A percentile compares a stretch with the other conserved stretches of the same genome.
These are phyloP conservation scores for Prionailurus viverrinus DNA, from an alignment of 2,113 vertebrate genomes.

Conservation along the genomic window DNA sequence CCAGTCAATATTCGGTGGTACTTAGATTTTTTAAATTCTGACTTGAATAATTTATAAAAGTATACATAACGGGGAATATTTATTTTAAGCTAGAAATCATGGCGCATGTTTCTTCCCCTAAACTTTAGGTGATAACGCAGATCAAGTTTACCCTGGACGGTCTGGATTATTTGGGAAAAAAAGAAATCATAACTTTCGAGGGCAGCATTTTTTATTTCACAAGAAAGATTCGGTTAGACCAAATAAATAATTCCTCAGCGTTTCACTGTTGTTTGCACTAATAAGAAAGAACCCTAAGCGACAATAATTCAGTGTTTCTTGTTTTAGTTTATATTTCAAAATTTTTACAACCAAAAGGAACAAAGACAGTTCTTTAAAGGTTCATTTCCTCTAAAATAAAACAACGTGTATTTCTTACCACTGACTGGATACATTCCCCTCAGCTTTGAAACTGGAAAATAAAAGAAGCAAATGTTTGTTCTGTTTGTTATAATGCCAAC, in stretches of 20 bases:
- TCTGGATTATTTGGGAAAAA: neutral
- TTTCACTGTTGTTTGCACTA: neutral
- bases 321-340: slow-evolving; percentile 63
- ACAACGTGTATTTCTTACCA: neutral
- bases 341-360: slow-evolving; percentile 53
- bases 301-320: slow-evolving; percentile 54
- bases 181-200: neutral
- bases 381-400: slow-evolving; percentile 63
- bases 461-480: neutral
- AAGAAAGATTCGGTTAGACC: neutral
- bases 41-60: slow-evolving; percentile 52
- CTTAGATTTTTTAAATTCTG: slow-evolving; percentile 43
- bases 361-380: slow-evolving; percentile 25
- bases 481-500: neutral
- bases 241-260: slow-evolving; percentile 50
- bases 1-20: slow-evolving; percentile 60
- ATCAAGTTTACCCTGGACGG: neutral
- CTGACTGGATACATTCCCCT: neutral
- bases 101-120: neutral
- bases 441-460: neutral
- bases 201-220: neutral
- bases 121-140: neutral
- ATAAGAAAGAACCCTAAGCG: slow-evolving; percentile 18
- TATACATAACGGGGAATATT: neutral
- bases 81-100: slow-evolving; percentile 24